These are phyloP conservation scores for Ylistrum balloti DNA, from an alignment of 1,140 invertebrate species.

Conservation along the genomic window DNA sequence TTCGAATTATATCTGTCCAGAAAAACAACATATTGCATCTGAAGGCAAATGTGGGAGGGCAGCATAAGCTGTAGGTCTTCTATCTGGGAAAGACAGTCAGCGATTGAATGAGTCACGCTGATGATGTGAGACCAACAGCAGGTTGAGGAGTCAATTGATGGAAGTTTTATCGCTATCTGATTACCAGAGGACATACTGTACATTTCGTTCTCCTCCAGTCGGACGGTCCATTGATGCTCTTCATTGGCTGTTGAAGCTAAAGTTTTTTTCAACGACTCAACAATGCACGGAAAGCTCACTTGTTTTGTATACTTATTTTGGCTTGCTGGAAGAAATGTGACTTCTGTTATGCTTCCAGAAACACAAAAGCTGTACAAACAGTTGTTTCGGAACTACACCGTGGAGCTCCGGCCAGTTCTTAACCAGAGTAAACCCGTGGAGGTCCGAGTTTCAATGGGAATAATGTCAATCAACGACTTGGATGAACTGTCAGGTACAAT, in stretches of 20 bases:
- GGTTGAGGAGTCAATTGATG: too few relatives aligned
- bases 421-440: constrained; percentile 43
- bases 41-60: not conserved
- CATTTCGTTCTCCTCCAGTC: too few relatives aligned
- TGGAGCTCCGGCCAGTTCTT: not conserved
- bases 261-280: too few relatives aligned
- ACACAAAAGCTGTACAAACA: not conserved
- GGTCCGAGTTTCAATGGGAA: not conserved
- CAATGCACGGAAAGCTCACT: not conserved
- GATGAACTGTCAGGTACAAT: constrained; percentile 47
- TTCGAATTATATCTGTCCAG: not conserved
- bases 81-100: too few relatives aligned
- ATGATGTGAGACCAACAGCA: too few relatives aligned
- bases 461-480: constrained; percentile 46
- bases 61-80: too few relatives aligned
- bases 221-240: not conserved
- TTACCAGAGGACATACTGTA: too few relatives aligned
- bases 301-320: not conserved
- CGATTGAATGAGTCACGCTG: not conserved
- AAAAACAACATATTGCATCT: not conserved
- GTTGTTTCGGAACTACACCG: not conserved
- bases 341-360: not conserved
- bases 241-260: not conserved
- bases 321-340: not conserved
- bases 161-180: too few relatives aligned